Evolutionary conservation across 92 coral and sea anemone genomes (phyloP).

Genomic region (Zoanthus sociatus): DNA sequence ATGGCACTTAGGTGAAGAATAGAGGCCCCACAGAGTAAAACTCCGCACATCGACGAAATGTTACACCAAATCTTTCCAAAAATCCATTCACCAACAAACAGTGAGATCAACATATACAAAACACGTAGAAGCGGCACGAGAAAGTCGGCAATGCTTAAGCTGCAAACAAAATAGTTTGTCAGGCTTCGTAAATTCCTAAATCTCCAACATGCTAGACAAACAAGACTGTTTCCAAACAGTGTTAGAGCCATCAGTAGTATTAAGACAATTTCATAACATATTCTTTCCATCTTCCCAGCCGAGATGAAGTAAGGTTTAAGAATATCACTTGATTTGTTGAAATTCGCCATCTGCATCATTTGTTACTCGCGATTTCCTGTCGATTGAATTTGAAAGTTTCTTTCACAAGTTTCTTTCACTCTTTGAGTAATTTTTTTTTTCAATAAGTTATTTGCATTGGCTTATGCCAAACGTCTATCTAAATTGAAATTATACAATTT

Average conservation of each 20-base stretch:
- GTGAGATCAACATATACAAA: slow-evolving; percentile 69
- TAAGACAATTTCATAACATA: slow-evolving; percentile 63
- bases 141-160: slow-evolving; percentile 83
- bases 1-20: slow-evolving; percentile 90
- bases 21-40: slow-evolving; percentile 87
- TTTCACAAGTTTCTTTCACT: background rate
- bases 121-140: slow-evolving; percentile 85
- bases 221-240: slow-evolving; percentile 83
- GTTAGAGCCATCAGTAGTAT: slow-evolving; percentile 60
- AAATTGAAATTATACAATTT: background rate
- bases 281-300: slow-evolving; percentile 55
- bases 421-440: background rate
- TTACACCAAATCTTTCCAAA: slow-evolving; percentile 89
- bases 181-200: slow-evolving; percentile 81
- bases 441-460: background rate
- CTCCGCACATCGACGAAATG: slow-evolving; percentile 88
- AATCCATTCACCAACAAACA: slow-evolving; percentile 74
- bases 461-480: background rate
- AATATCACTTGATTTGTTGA: background rate
- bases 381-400: background rate
- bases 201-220: slow-evolving; percentile 85
- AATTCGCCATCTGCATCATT: background rate
- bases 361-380: background rate
- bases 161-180: slow-evolving; percentile 90
- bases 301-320: background rate